These are phyloP conservation scores for Thamnophis elegans DNA, from an alignment of 2,797 vertebrate genomes.

Conservation along the genomic window DNA sequence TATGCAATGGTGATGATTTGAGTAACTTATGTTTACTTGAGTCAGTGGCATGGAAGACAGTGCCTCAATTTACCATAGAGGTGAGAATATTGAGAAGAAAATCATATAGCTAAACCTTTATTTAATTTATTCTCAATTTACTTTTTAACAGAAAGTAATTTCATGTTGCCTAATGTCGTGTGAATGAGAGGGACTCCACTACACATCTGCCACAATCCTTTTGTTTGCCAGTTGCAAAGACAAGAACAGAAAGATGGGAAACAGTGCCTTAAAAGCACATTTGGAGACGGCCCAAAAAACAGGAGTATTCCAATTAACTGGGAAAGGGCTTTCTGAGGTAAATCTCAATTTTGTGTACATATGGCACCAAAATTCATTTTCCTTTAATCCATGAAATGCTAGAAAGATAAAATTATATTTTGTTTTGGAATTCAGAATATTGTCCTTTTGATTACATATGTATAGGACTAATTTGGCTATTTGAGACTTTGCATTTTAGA, in stretches of 20 bases:
- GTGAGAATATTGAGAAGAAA: not conserved
- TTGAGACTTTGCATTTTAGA: not conserved
- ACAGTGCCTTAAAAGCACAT: slow-evolving; percentile 93
- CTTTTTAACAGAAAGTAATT: slow-evolving; percentile 28
- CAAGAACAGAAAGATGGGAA: slow-evolving; percentile 82
- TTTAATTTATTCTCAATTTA: slow-evolving; percentile 15
- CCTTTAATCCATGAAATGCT: not conserved
- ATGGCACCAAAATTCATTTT: not conserved
- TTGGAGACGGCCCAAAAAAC: slow-evolving; percentile 97
- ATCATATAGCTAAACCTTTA: not conserved
- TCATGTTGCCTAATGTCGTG: not conserved
- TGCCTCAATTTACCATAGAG: not conserved
- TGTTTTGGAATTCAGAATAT: not conserved
- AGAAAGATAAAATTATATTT: not conserved
- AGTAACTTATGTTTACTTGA: not conserved
- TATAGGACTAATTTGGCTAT: not conserved
- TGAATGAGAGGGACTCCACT: slow-evolving; percentile 18
- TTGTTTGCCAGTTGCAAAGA: not conserved
- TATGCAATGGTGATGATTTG: not conserved
- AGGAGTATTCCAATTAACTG: slow-evolving; percentile 93
- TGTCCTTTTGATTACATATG: not conserved
- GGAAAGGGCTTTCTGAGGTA: slow-evolving; percentile 89
- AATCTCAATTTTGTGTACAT: slow-evolving; percentile 16
- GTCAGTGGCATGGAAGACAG: not conserved
- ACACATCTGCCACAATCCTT: not conserved